A percentile compares a stretch with the other conserved stretches of the same genome.
phyloP scores from a whole-genome alignment of 2,888 invertebrate species.

The Tridacna gigas region DNA sequence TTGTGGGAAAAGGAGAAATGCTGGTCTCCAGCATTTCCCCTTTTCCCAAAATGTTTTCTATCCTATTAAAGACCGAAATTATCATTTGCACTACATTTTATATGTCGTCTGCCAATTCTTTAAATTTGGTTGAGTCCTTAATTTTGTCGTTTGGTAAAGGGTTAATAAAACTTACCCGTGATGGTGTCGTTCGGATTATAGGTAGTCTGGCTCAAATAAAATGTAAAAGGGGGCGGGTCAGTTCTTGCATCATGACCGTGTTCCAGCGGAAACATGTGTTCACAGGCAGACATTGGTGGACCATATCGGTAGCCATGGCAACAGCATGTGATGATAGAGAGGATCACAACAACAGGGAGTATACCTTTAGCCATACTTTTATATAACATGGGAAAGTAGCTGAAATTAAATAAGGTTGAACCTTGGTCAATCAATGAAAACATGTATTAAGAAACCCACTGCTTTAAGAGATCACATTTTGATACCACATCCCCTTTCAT shows the following conservation, averaged over 20 bases:
- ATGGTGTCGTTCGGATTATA: slow-evolving; percentile 48
- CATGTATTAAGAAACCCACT: no score
- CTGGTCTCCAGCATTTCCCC: background rate
- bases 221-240: slow-evolving; percentile 41
- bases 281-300: slow-evolving; percentile 31
- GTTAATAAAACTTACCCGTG: slow-evolving; percentile 37
- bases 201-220: slow-evolving; percentile 42
- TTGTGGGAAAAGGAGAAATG: no score
- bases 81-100: no score
- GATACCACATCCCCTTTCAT: no score
- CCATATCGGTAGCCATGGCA: slow-evolving; percentile 39
- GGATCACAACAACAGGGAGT: background rate
- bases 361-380: background rate
- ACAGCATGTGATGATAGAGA: slow-evolving; percentile 7
- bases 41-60: background rate
- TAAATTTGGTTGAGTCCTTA: no score
- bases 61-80: no score
- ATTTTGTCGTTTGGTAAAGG: no score
- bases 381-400: no score
- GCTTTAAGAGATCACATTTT: no score
- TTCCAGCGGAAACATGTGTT: slow-evolving; percentile 37
- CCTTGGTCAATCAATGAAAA: no score
- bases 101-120: no score
- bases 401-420: no score
- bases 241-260: slow-evolving; percentile 30